Evolutionary conservation across 2,888 invertebrate genomes (phyloP).

Genomic region (Callyntrura sp.): DNA sequence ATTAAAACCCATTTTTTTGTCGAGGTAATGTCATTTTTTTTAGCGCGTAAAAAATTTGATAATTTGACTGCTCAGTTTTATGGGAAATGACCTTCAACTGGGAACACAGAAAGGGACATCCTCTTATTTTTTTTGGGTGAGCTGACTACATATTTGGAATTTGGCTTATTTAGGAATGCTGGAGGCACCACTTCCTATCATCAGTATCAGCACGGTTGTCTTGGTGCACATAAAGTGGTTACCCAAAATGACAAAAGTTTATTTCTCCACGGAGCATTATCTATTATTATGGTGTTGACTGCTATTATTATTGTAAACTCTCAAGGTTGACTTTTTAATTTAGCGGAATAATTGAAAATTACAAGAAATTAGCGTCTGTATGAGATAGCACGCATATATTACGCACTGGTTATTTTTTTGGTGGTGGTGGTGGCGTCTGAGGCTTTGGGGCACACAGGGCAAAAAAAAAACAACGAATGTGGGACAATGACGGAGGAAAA

Average conservation of each 20-base stretch:
- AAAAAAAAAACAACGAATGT: too few species aligned
- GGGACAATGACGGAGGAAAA: too few species aligned
- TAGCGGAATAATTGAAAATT: constrained; percentile 74
- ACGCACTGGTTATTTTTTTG: neutral
- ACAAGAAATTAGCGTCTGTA: constrained; percentile 2
- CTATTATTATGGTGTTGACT: neutral
- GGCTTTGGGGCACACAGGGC: neutral
- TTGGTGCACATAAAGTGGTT: neutral
- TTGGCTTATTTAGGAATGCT: constrained; percentile 5
- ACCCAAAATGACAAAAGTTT: neutral
- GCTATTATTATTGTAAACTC: neutral
- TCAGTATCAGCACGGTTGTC: neutral
- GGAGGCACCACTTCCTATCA: constrained; percentile 66
- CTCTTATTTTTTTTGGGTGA: too few species aligned
- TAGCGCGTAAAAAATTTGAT: too few species aligned
- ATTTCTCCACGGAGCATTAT: neutral
- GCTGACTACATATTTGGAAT: too few species aligned
- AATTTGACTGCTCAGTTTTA: too few species aligned
- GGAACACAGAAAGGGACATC: too few species aligned
- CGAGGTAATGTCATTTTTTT: too few species aligned
- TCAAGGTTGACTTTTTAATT: constrained; percentile 71
- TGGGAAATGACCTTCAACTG: too few species aligned
- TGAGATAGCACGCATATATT: neutral
- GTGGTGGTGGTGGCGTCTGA: neutral
- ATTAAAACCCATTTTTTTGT: too few species aligned